Percentiles rank a stretch among this genome's conserved stretches.
phyloP scores from a whole-genome alignment of 2,888 invertebrate species.

The Microplitis manilae region DNA sequence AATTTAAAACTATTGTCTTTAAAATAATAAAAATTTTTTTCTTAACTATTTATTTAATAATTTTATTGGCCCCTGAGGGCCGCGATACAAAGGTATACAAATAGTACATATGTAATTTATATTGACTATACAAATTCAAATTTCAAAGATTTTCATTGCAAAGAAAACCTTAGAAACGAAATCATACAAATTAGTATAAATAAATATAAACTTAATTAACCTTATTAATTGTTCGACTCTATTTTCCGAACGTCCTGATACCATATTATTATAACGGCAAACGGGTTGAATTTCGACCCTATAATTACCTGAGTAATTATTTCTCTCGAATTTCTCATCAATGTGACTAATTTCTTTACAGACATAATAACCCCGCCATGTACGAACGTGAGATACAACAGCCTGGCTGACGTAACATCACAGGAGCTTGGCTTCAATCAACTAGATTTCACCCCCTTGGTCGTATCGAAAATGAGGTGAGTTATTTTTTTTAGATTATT shows the following conservation, averaged over 20 bases:
- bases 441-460: conserved; percentile 67
- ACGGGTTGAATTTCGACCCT: conserved; percentile 7
- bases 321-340: conserved; percentile 6
- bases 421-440: conserved; percentile 66
- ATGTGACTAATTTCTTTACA: conserved; percentile 47
- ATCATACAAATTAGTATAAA: background rate
- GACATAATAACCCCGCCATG: conserved; percentile 62
- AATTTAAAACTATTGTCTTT: no score
- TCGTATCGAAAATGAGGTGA: conserved; percentile 69
- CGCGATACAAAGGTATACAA: no score
- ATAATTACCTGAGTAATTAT: conserved; percentile 12
- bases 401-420: conserved; percentile 65
- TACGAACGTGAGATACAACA: conserved; percentile 65
- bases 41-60: no score
- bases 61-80: no score
- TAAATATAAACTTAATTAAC: background rate
- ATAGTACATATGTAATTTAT: no score
- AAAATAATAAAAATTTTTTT: no score
- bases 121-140: no score
- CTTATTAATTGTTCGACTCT: background rate
- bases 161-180: background rate
- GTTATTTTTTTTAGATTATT: conserved; percentile 19
- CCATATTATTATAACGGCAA: background rate
- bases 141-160: no score
- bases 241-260: background rate